phyloP scores from a whole-genome alignment of 2,888 invertebrate species.

The Drosophila mimetica region DNA sequence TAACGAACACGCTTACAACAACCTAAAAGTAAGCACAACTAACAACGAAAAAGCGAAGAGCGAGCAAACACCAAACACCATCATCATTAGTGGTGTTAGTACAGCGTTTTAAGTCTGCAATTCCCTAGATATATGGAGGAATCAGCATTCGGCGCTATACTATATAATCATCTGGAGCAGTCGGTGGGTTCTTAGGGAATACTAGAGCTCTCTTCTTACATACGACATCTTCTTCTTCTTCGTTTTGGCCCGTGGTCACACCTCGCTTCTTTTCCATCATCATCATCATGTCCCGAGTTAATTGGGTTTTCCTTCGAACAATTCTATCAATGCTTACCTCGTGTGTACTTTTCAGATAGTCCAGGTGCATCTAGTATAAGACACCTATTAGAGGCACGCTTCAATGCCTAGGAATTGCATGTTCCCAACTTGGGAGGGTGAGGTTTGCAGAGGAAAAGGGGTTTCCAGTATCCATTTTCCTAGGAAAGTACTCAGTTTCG shows the following conservation, averaged over 20 bases:
- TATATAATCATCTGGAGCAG: slow-evolving; percentile 70
- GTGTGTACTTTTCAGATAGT: slow-evolving; percentile 21
- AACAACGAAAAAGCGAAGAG: slow-evolving; percentile 24
- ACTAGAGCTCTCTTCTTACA: slow-evolving; percentile 1
- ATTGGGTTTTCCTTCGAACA: slow-evolving; percentile 63
- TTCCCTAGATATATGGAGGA: neutral
- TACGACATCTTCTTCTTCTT: slow-evolving; percentile 9
- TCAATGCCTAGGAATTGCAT: slow-evolving; percentile 62
- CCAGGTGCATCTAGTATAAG: slow-evolving; percentile 48
- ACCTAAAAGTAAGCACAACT: slow-evolving; percentile 24
- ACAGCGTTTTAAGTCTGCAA: slow-evolving; percentile 22
- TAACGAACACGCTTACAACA: slow-evolving; percentile 75
- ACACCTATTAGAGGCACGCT: slow-evolving; percentile 69
- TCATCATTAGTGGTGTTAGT: slow-evolving; percentile 69
- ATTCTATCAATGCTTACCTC: slow-evolving; percentile 66
- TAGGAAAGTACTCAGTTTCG: slow-evolving; percentile 31
- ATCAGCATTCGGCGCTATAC: slow-evolving; percentile 12
- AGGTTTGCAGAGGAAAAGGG: slow-evolving; percentile 4
- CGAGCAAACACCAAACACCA: slow-evolving; percentile 48
- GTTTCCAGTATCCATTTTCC: slow-evolving; percentile 19
- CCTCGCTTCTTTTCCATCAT: slow-evolving; percentile 55
- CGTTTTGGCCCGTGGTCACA: slow-evolving; percentile 62
- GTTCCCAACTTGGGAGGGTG: neutral
- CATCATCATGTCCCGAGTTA: slow-evolving; percentile 45
- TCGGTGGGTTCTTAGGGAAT: slow-evolving; percentile 22